Evolutionary conservation across 2,797 vertebrate genomes (phyloP).

Genomic region (Rhadinocentrus ornatus): DNA sequence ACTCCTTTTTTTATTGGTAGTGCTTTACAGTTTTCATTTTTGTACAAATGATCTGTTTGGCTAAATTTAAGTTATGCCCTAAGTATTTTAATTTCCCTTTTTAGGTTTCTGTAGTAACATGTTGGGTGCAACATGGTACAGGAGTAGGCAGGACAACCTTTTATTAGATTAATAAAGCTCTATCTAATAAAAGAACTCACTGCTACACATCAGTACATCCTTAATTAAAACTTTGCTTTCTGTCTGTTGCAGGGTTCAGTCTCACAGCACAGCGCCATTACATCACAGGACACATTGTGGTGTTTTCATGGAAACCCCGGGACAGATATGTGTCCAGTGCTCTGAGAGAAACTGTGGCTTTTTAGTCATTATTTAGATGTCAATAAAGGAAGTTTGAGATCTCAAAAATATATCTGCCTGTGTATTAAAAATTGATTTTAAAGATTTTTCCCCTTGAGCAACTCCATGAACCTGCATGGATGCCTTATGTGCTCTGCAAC

Average conservation of each 20-base stretch:
- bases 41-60: too few relatives aligned
- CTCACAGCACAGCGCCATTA: not conserved
- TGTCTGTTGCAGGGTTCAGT: not conserved
- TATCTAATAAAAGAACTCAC: not conserved
- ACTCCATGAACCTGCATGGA: not conserved
- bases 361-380: conserved; percentile 1
- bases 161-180: too few relatives aligned
- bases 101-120: too few relatives aligned
- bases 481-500: not conserved
- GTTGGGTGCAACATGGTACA: too few relatives aligned
- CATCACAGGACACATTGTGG: conserved; percentile 10
- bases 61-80: too few relatives aligned
- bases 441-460: not conserved
- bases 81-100: too few relatives aligned
- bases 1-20: too few relatives aligned
- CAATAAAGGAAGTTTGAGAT: not conserved
- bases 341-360: not conserved
- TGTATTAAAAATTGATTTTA: not conserved
- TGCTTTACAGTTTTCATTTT: too few relatives aligned
- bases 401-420: not conserved
- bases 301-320: conserved; percentile 15
- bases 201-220: conserved; percentile 37
- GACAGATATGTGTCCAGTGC: conserved; percentile 2
- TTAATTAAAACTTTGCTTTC: conserved; percentile 43
- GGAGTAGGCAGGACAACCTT: too few relatives aligned